Conservation (phyloP, 2,113 vertebrate genomes). For the Falco punctatus region DNA sequence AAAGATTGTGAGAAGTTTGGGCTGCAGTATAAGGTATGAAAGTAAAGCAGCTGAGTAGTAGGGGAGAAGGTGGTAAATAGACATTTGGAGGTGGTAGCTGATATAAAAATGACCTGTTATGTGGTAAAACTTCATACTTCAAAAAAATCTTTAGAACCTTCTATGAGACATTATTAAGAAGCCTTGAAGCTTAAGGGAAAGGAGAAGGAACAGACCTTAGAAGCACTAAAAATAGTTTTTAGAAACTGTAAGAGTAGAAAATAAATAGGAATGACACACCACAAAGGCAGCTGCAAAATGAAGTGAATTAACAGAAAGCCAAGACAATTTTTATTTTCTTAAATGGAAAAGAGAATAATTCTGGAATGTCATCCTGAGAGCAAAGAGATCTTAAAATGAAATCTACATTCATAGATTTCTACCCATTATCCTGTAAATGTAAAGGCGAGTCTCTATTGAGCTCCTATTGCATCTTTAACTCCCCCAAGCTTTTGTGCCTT, state of each 20-base stretch:
- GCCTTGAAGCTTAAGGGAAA: background rate
- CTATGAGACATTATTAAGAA: background rate
- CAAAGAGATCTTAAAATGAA: slow-evolving; percentile 14
- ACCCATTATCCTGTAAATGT: background rate
- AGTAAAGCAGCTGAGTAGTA: background rate
- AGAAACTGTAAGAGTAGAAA: background rate
- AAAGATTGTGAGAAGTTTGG: background rate
- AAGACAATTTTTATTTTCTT: too few species aligned
- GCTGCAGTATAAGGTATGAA: background rate
- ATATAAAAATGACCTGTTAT: background rate
- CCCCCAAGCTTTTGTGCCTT: slow-evolving; percentile 29
- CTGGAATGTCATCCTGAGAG: background rate
- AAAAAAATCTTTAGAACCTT: background rate
- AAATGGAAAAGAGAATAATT: background rate
- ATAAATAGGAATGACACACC: background rate
- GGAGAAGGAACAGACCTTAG: background rate
- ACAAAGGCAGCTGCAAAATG: too few species aligned
- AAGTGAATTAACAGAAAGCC: too few species aligned
- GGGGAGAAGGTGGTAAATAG: background rate
- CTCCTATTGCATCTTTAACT: background rate
- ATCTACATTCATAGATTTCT: background rate
- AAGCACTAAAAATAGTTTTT: background rate
- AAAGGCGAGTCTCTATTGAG: background rate
- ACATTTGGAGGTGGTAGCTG: background rate
- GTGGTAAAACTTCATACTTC: background rate